Evolutionary conservation across 2,888 invertebrate genomes (phyloP), one percentile per base, ranked within the genome.

Genomic region (Autographa gamma): DNA sequence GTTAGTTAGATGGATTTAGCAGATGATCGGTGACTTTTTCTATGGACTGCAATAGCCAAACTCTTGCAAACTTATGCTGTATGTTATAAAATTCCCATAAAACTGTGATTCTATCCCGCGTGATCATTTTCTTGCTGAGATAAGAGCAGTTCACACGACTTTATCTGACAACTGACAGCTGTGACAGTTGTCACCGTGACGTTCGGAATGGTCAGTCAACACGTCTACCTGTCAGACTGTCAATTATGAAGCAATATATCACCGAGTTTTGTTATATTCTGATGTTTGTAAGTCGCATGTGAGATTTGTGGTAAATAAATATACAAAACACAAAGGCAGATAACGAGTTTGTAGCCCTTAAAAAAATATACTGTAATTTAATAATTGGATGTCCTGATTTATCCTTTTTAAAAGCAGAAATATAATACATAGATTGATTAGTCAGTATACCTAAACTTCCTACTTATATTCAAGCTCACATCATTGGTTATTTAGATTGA

Each of bases 91-190:
- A 34, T 74, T 76, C 74, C 69, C 75, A 79, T 71, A 76, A 76
- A 59, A 71, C 71, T 69, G 72, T 66, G 66, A 76, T 73, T 80
- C 64, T 73, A 69, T 60, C 82, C 71, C 80, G 80, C 80, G 71
- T 79, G 82, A 86, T 82, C 77, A 82, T 71, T 71, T 78, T 78
- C 75, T 59, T 63, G 73, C 48, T 74, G 73, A 79, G 92, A 93
- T 93, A 93, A 93, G 86, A 75, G 60, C 54, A 80, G 89, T 91
- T 93, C 93, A 91, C 93, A 93, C 91, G 90, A 81, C 79, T 76
- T 86, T 91, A 91, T 90, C 90, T 89, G 85, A 87, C 84, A 87
- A 81, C 87, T 88, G 86, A 86, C 87, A 88, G 81, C 79, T 76
- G 73, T 89, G 89, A 87, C 91, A 90, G 86, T 87, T 89, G 88